Evolutionary conservation across 2,888 invertebrate genomes (phyloP).

Genomic region (Tineola bisselliella): DNA sequence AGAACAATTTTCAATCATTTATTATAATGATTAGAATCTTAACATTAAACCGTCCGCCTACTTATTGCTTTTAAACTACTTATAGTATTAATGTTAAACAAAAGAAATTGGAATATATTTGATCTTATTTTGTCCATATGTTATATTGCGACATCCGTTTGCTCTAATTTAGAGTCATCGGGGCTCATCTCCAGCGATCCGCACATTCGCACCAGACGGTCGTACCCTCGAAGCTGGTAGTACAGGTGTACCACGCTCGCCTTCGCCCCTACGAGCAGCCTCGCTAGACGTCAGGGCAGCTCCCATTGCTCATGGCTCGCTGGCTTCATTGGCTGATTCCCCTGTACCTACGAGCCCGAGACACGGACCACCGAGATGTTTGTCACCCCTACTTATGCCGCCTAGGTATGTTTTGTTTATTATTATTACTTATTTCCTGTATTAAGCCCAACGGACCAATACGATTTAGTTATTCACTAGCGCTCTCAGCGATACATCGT

Average conservation of each 20-base stretch:
- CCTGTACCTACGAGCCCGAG: slow-evolving; percentile 56
- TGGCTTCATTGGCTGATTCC: slow-evolving; percentile 71
- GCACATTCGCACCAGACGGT: slow-evolving; percentile 85
- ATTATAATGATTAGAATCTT: no score
- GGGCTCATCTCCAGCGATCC: slow-evolving; percentile 84
- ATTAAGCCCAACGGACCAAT: no score
- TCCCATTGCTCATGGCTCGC: slow-evolving; percentile 76
- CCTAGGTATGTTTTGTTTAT: slow-evolving; percentile 54
- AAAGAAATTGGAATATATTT: no score
- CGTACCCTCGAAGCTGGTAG: slow-evolving; percentile 66
- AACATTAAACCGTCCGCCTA: no score
- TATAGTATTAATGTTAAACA: no score
- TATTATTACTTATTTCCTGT: no score
- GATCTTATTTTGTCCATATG: neutral
- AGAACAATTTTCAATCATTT: neutral
- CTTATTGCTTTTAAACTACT: no score
- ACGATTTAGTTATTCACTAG: no score
- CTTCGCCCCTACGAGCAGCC: slow-evolving; percentile 82
- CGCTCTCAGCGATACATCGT: no score
- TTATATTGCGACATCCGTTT: neutral
- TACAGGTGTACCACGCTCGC: slow-evolving; percentile 74
- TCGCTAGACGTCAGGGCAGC: slow-evolving; percentile 77
- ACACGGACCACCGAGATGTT: slow-evolving; percentile 67
- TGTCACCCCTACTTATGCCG: slow-evolving; percentile 82
- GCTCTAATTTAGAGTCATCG: slow-evolving; percentile 75